Evolutionary conservation across 1,140 invertebrate species (phyloP).

Genomic region (Drosophila athabasca): DNA sequence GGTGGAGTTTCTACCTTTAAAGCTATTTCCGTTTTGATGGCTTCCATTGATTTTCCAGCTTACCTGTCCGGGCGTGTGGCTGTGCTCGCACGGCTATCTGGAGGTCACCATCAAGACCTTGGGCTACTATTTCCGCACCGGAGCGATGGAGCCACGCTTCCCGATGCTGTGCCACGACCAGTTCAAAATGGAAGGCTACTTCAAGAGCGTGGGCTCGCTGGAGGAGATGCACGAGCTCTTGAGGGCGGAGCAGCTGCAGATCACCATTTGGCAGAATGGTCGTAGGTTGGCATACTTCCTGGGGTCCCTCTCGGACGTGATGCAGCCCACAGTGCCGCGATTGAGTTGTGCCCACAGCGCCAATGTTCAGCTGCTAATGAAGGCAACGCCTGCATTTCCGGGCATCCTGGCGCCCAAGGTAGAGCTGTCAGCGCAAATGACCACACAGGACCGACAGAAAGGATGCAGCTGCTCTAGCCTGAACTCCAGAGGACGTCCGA

Average conservation of each 20-base stretch:
- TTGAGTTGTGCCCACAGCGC: conserved; percentile 60
- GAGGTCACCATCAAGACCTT: conserved; percentile 77
- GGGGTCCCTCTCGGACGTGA: conserved; percentile 62
- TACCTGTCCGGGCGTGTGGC: conserved; percentile 81
- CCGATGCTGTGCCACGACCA: conserved; percentile 76
- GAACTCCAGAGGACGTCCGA: conserved; percentile 3
- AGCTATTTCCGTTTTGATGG: background rate
- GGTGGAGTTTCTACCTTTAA: conserved; percentile 4
- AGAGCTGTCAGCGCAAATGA: conserved; percentile 63
- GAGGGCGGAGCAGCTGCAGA: conserved; percentile 65
- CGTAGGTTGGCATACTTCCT: conserved; percentile 71
- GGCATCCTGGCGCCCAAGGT: conserved; percentile 77
- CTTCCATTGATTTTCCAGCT: conserved; percentile 45
- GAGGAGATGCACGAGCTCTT: conserved; percentile 62
- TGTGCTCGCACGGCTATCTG: conserved; percentile 76
- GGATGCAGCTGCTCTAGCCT: conserved; percentile 22
- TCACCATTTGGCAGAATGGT: conserved; percentile 80
- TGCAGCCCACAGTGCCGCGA: conserved; percentile 67
- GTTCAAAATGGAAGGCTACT: conserved; percentile 81
- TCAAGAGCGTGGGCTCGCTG: conserved; percentile 57
- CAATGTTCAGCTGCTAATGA: conserved; percentile 78
- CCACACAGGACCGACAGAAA: conserved; percentile 46
- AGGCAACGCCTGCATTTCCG: conserved; percentile 71
- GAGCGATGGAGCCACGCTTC: conserved; percentile 79
- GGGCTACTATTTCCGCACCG: conserved; percentile 79